These are phyloP conservation scores for Apteryx owenii DNA, from an alignment of 2,113 vertebrate species.

Conservation along the genomic window DNA sequence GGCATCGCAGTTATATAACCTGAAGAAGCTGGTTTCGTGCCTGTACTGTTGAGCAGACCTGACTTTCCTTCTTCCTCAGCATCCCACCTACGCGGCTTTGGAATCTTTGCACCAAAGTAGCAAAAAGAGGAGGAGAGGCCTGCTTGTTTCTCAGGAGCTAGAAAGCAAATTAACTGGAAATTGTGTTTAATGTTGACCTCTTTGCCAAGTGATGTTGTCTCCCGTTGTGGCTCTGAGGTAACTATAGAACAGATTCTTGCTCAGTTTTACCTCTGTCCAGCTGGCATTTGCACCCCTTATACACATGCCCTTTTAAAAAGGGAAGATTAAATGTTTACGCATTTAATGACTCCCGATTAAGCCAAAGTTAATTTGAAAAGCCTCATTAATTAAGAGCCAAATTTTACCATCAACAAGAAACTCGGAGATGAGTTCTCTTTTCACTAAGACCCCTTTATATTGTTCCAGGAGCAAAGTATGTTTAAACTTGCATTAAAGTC, in stretches of 20 bases:
- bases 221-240: neutral
- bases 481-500: slow-evolving; percentile 31
- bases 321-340: slow-evolving; percentile 2
- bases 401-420: neutral
- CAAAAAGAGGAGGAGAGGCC: neutral
- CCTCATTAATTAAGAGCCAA: neutral
- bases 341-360: neutral
- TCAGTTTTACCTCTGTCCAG: rapidly evolving
- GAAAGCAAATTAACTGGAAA: too few relatives aligned
- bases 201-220: neutral
- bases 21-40: rapidly evolving
- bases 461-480: neutral
- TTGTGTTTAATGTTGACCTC: neutral
- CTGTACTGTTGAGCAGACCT: neutral
- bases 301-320: neutral
- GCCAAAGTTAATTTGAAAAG: neutral
- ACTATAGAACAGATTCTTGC: neutral
- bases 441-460: neutral
- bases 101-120: neutral
- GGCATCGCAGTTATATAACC: neutral
- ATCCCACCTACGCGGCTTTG: neutral
- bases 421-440: neutral
- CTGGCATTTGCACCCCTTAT: neutral
- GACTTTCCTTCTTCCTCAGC: neutral
- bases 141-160: neutral